These are phyloP conservation scores for Pammene fasciana DNA, from an alignment of 2,888 invertebrate genomes.

Conservation along the genomic window DNA sequence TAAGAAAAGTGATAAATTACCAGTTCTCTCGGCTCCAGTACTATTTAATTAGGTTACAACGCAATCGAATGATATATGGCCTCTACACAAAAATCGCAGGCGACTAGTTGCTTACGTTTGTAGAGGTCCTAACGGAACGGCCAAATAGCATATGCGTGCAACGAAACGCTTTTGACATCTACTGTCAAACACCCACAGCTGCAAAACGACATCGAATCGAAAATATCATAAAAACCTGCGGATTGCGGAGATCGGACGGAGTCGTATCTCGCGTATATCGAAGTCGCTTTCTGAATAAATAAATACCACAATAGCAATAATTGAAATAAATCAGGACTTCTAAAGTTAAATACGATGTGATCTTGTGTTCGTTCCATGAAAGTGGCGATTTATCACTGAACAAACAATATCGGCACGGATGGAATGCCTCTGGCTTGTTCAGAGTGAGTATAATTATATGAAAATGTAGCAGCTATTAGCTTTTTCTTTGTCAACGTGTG, in stretches of 20 bases:
- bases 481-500: slow-evolving; percentile 32
- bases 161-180: slow-evolving; percentile 41
- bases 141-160: background rate
- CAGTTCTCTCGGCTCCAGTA: no score
- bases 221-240: slow-evolving; percentile 28
- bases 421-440: slow-evolving; percentile 66
- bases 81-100: no score
- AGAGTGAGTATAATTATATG: slow-evolving; percentile 60
- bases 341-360: slow-evolving; percentile 47
- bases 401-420: slow-evolving; percentile 60
- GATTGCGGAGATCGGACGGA: slow-evolving; percentile 12
- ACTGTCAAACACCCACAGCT: slow-evolving; percentile 47
- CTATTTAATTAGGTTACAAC: no score
- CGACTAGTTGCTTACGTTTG: no score
- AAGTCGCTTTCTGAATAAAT: slow-evolving; percentile 10
- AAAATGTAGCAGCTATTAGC: slow-evolving; percentile 40
- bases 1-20: no score
- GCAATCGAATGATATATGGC: no score
- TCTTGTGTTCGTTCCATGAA: slow-evolving; percentile 48
- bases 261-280: background rate
- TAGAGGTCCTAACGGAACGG: no score
- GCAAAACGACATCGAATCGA: slow-evolving; percentile 28
- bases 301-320: slow-evolving; percentile 7
- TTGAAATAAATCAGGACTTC: slow-evolving; percentile 12
- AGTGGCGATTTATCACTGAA: slow-evolving; percentile 48